A percentile compares a stretch with the other conserved stretches of the same genome.
Evolutionary conservation across 2,888 invertebrate genomes (phyloP).

Genomic region (Latheticus oryzae): DNA sequence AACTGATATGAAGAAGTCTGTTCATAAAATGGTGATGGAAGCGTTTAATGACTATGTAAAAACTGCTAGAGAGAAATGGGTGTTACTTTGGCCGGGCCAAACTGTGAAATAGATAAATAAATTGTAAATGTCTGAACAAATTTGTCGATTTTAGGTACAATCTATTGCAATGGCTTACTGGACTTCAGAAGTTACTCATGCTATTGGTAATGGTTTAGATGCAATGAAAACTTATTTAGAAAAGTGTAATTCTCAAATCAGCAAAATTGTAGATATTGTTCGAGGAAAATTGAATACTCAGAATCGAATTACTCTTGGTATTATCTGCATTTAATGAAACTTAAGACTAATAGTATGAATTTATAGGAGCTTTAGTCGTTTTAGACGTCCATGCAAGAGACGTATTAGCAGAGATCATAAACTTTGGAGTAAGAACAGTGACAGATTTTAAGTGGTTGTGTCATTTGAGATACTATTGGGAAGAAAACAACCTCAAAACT

Average conservation of each 20-base stretch:
- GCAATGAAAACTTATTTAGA: slow-evolving; percentile 75
- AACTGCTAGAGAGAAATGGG: slow-evolving; percentile 80
- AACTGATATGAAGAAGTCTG: slow-evolving; percentile 87
- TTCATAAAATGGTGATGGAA: slow-evolving; percentile 77
- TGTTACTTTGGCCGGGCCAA: slow-evolving; percentile 93
- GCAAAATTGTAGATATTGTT: slow-evolving; percentile 85
- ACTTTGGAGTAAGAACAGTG: slow-evolving; percentile 73
- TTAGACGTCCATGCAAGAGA: slow-evolving; percentile 94
- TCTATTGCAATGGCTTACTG: slow-evolving; percentile 88
- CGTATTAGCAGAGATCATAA: slow-evolving; percentile 78
- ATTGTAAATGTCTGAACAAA: neutral
- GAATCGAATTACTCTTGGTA: slow-evolving; percentile 88
- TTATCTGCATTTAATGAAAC: neutral
- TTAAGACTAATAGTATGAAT: too few species aligned
- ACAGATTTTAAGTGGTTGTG: slow-evolving; percentile 93
- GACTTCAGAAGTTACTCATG: slow-evolving; percentile 89
- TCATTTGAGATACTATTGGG: slow-evolving; percentile 89
- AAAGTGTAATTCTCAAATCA: slow-evolving; percentile 81
- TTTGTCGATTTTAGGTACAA: slow-evolving; percentile 65
- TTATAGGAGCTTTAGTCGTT: slow-evolving; percentile 85
- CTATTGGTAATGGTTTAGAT: slow-evolving; percentile 72
- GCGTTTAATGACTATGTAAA: slow-evolving; percentile 80
- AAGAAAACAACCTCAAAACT: slow-evolving; percentile 73
- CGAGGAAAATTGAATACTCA: slow-evolving; percentile 87
- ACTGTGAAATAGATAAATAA: slow-evolving; percentile 67